Base-by-base conservation (phyloP, 2,888 invertebrate species). In the Mythimna albipuncta region DNA sequence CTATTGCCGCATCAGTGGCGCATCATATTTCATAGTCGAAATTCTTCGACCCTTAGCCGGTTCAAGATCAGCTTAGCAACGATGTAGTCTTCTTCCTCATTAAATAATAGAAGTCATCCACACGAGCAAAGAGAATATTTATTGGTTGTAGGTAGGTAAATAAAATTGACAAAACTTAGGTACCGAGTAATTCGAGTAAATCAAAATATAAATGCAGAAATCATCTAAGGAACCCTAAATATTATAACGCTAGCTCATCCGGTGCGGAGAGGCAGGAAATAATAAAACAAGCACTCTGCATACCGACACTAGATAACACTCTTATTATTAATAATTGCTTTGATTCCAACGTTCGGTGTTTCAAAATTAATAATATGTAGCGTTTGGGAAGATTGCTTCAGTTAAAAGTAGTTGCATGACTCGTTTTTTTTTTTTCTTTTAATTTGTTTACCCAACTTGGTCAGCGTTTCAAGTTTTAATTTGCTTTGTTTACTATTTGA, bases 241-340 rank as follows among this genome's bases (percentile, higher is more conserved):
- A 81, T 77, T 82, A 86, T 81, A 85, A 87, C 86, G 83, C 82
- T 80, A 80, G 76, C 61, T 83, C 84, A 76, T 87, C 87, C 87
- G 86, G 85, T 75, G 75, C 52, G 54, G 64, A 69, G 68, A 21
- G 76, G 78, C 64, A 87, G 87, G 87, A 87, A 85, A 87, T 82
- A 83, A 87, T 87, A 87, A 87, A 87, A 69, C 83, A 83, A 82
- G 82, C 80, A 80, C 79, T 76, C 76, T 77, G 79, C 85, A 83
- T 87, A 85, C 84, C 81, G 83, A 63, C 77, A 83, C 80, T 72
- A 86, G 83, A 86, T 82, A 85, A 85, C 66, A 70, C 79, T 75
- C 81, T 72, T 87, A 87, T 87, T 87, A 85, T 76, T 85, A 85
- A 85, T 85, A 85, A 85, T 85, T 85, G 87, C 83, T 85, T 82